Base-by-base conservation (phyloP, 2,113 vertebrate genomes). In the Rutilus rutilus region DNA sequence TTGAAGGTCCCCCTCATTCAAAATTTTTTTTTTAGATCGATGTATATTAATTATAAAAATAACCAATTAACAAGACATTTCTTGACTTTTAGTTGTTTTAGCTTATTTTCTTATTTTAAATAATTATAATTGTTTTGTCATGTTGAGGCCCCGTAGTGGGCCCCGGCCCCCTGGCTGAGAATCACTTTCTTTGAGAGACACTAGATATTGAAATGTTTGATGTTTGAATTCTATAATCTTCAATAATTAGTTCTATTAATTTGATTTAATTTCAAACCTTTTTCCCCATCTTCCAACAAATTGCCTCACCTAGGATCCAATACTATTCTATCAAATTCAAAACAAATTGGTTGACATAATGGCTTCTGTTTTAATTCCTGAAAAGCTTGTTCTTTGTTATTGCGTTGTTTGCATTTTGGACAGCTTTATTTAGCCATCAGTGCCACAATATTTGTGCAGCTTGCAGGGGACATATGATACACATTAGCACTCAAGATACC, bases 361-460 rank as follows among this genome's bases (percentile, higher is more conserved):
- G n/a, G 0, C 10, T 69, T 82, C 27, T 45, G n/a, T 12, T 81
- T 47, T 12, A 69, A 82, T 47, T 42, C 39, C 19, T 23, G 12
- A 42, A 69, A 82, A 27, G 27, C 19, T 73, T 42, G 57, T 14
- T 25, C 59, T 62, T n/a, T 25, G 52, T 50, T 78, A 33, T 67
- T 23, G 10, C 6, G 12, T 21, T 82, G 64, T 67, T 69, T 82
- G 64, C 25, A 36, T 82, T 82, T 67, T 21, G 11, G 19, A 52
- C 25, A 69, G 45, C 45, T 82, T 23, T 69, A 69, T 82, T 69
- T 6, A 82, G 9, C 27, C 27, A 69, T n/a, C 69, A 82, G 3
- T 67, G 42, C 62, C 62, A 36, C 9, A 82, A 82, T 82, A 82
- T 82, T 69, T 82, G 80, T 82, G 80, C 80, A 82, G 80, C 80